Evolutionary conservation across 2,113 vertebrate genomes (phyloP).

Genomic region (Sphyrna mokarran): DNA sequence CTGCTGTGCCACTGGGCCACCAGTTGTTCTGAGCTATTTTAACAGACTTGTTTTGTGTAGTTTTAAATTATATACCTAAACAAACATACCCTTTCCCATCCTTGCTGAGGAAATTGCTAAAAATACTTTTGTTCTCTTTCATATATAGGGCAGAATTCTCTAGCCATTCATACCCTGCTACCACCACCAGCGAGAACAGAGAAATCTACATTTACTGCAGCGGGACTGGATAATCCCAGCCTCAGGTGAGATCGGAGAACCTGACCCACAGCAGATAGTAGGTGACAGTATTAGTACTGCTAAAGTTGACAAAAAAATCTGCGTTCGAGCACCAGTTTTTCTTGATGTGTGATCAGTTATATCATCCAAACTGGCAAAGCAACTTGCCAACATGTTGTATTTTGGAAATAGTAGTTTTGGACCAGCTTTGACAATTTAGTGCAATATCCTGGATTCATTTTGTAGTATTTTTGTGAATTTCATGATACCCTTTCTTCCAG

Average conservation of each 20-base stretch:
- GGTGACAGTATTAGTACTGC: constrained; percentile 39
- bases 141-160: no score
- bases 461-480: background rate
- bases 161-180: no score
- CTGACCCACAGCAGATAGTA: no score
- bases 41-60: background rate
- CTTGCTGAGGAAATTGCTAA: background rate
- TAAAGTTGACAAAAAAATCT: constrained; percentile 36
- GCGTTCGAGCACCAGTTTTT: constrained; percentile 46
- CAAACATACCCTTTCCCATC: background rate
- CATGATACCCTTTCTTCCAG: no score
- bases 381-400: background rate
- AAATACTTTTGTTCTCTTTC: constrained; percentile 17
- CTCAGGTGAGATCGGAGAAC: no score
- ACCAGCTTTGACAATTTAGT: constrained; percentile 10
- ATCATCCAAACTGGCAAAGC: constrained; percentile 20
- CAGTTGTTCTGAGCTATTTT: no score
- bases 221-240: no score
- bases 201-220: no score
- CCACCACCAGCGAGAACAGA: no score
- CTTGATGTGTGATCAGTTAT: constrained; percentile 41
- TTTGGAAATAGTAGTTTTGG: background rate
- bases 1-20: no score
- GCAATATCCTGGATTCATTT: background rate
- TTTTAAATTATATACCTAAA: constrained; percentile 3